A percentile compares a stretch with the other conserved stretches of the same genome.
Conservation (phyloP, 2,888 invertebrate genomes). For the Zele albiditarsus region DNA sequence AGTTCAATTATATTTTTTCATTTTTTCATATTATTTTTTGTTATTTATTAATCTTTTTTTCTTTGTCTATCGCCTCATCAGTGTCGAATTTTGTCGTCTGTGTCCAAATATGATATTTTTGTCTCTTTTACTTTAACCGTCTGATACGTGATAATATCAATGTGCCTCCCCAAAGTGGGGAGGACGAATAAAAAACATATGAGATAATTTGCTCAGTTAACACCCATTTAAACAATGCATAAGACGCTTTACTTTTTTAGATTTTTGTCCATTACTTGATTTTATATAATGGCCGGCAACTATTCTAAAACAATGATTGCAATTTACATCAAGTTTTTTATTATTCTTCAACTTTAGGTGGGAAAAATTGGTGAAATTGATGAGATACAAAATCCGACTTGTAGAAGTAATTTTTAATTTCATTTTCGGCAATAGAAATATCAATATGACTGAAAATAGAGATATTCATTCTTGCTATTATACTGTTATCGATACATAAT, state of each 20-base stretch:
- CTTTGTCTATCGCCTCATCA: conserved; percentile 46
- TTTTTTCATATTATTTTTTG: conserved; percentile 45
- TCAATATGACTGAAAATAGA: too few relatives aligned
- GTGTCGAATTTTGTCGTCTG: conserved; percentile 51
- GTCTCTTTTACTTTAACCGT: conserved; percentile 25
- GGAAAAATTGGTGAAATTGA: neutral
- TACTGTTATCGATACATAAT: too few relatives aligned
- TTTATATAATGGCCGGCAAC: conserved; percentile 31
- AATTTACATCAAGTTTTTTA: conserved; percentile 2
- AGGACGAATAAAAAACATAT: neutral
- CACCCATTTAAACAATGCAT: conserved; percentile 35
- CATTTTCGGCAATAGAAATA: too few relatives aligned
- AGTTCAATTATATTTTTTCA: conserved; percentile 38
- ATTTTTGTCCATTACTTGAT: conserved; percentile 28
- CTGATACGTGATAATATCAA: conserved; percentile 28
- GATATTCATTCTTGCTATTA: too few relatives aligned
- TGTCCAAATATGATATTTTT: conserved; percentile 43
- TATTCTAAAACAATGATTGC: conserved; percentile 18
- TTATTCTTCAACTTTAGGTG: neutral
- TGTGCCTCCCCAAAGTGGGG: conserved; percentile 9
- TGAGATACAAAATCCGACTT: neutral
- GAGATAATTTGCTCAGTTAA: conserved; percentile 36
- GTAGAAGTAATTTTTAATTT: too few relatives aligned
- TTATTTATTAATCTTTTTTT: conserved; percentile 39
- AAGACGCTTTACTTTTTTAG: conserved; percentile 42